Evolutionary conservation across 2,797 vertebrate species (phyloP), one percentile per base, ranked within the genome.

Genomic region (Poecilia gillii): DNA sequence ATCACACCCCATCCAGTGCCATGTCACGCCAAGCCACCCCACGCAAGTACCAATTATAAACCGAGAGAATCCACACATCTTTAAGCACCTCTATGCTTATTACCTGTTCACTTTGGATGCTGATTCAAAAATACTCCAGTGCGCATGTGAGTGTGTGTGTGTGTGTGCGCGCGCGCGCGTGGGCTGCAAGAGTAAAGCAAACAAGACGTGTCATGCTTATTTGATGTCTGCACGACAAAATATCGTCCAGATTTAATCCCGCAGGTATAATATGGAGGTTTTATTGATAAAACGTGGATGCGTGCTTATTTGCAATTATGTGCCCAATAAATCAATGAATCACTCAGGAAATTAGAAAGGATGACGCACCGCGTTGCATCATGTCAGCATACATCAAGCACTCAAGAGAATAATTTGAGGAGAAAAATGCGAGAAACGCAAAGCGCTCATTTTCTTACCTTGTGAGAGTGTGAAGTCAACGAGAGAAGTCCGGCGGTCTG

Each of bases 401-500:
- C 18, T 6, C 28, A 31, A 4, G 13, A 57, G 16, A 55, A 14
- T 36, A 45, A 78, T 36, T 36, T 23, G 31, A 28, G 25, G 41
- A 33, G 36, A 28, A 72, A 75, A 0, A 6, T 2, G 3, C n/a
- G 0, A 51, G 46, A 36, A 23, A 9, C 11, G 18, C 59, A 25
- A 55, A 81, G 31, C 74, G 36, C 23, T 41, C 36, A 2, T 25
- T 1, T 80, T 84, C 90, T 78, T 95, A 96, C 93, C 95, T 93
- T 89, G 36, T 14, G 51, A 81, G 87, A 49, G 88, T 79, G 80
- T 79, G 87, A 85, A 93, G 92, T 89, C 72, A 83, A 83, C 74
- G 83, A 81, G 84, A 84, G 88, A 85, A 88, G 92, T 92, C 90
- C 90, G 85, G 88, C 81, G 85, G 87, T 84, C 72, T 87, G 87